These are phyloP conservation scores for Micromesistius poutassou DNA, from an alignment of 2,797 vertebrate species.

Conservation along the genomic window DNA sequence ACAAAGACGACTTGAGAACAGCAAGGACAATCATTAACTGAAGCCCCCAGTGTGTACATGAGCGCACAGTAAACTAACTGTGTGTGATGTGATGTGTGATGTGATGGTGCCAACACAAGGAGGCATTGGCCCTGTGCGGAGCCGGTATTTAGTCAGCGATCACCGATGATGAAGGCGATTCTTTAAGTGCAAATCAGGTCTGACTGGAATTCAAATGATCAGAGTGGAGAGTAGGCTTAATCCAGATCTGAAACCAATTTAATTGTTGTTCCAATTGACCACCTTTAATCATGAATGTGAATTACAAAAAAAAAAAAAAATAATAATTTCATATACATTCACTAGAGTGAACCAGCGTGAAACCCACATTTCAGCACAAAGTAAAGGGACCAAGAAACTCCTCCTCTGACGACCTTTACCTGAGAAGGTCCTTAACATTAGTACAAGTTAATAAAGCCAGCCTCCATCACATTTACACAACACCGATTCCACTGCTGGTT, in stretches of 20 bases:
- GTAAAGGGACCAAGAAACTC: constrained; percentile 11
- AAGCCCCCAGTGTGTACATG: background rate
- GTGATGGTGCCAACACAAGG: background rate
- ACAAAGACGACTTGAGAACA: constrained; percentile 15
- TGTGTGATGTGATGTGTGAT: background rate
- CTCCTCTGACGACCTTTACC: constrained; percentile 34
- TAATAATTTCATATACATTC: constrained; percentile 9
- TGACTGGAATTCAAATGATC: background rate
- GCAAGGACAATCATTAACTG: constrained; percentile 4
- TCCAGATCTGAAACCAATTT: background rate
- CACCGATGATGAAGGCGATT: background rate
- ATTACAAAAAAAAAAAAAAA: constrained; percentile 11
- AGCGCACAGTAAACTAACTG: background rate
- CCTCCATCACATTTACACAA: constrained; percentile 15
- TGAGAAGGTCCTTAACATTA: constrained; percentile 36
- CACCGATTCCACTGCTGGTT: constrained; percentile 46
- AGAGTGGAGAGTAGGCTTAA: background rate
- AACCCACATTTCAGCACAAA: constrained; percentile 6
- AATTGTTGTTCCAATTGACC: background rate
- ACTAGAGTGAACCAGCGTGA: constrained; percentile 7
- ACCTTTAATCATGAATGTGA: background rate
- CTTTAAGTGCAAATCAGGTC: background rate
- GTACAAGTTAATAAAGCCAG: constrained; percentile 30
- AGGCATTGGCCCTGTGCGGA: background rate
- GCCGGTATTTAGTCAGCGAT: background rate